Base-by-base conservation (phyloP, 1,140 invertebrate genomes). In the Stegodyphus mimosarum region DNA sequence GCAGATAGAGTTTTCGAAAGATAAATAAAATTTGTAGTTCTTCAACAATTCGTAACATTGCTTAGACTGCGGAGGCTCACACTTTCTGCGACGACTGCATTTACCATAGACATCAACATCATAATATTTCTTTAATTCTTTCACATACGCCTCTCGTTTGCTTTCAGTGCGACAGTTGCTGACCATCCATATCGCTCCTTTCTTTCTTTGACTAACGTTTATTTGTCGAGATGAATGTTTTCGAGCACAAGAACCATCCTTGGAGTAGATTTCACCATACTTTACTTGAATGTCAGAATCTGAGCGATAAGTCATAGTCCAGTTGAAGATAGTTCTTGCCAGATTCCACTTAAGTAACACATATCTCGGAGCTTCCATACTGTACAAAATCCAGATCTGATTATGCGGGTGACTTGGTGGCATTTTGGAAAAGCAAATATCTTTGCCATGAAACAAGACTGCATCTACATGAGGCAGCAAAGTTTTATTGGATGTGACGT, bases 91-190 rank as follows among this genome's bases (percentile, higher is more conserved):
- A 3, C 55, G 73, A 87, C 89, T 90, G 90, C 95, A 96, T 0
- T 83, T 86, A 13, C 95, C 95, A 87, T 92, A 95, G 11, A 94
- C 90, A 89, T 95, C 94, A 7, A 95, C 92, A 4, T 88, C 63
- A 69, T 95, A 91, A 87, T 92, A 89, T 55, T 91, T 90, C 64
- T 91, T 87, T 4, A 95, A 89, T 85, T 93, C 89, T 48, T 89
- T 83, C 0, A 92, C 93, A 87, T 93, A 94, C 2, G 90, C 55
- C 85, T 93, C 90, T 15, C 94, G 89, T 4, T 89, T 89, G 85
- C 92, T 93, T 17, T 86, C 87, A 0, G 93, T 90, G 4, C 87
- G 6, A 87, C 94, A 95, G 88, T 94, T 93, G 70, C 92, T 93
- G 2, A 94, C 93, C 86, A 94, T 92, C 93, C 93, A 94, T 15